phyloP scores from a whole-genome alignment of 2,888 invertebrate species.

The Mystacides longicornis region DNA sequence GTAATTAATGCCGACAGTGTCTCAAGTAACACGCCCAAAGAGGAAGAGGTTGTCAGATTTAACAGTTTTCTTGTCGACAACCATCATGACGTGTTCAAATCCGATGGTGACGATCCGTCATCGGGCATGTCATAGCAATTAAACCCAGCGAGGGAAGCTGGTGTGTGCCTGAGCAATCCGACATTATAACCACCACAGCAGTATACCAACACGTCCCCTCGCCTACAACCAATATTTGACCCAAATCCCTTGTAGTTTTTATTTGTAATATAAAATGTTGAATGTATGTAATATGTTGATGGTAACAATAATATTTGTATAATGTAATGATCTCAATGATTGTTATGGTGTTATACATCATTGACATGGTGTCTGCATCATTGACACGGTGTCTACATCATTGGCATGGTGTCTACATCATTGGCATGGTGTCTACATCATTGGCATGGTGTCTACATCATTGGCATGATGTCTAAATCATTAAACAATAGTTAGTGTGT shows the following conservation, averaged over 20 bases:
- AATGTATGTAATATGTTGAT: neutral
- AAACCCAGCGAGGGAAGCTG: constrained; percentile 23
- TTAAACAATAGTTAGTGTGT: neutral
- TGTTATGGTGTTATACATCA: no score
- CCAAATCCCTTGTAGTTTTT: constrained; percentile 10
- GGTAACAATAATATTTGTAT: neutral
- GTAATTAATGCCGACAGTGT: constrained; percentile 14
- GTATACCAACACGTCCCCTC: constrained; percentile 11
- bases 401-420: constrained; percentile 14
- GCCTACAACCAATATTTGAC: constrained; percentile 1
- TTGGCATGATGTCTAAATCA: neutral
- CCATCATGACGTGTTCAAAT: constrained; percentile 21
- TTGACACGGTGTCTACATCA: neutral
- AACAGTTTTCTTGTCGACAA: constrained; percentile 46
- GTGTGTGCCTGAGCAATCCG: constrained; percentile 23
- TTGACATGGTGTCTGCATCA: constrained; percentile 14
- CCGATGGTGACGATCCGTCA: constrained; percentile 39
- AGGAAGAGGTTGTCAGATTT: constrained; percentile 44
- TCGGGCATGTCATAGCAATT: constrained; percentile 43
- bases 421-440: neutral
- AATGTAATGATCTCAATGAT: constrained; percentile 23
- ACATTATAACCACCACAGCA: constrained; percentile 20
- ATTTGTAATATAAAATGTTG: neutral
- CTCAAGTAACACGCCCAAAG: constrained; percentile 18
- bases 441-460: constrained; percentile 14